Evolutionary conservation across 2,888 invertebrate species (phyloP), one percentile per base, ranked within the genome.

Genomic region (Metacarcinus magister): DNA sequence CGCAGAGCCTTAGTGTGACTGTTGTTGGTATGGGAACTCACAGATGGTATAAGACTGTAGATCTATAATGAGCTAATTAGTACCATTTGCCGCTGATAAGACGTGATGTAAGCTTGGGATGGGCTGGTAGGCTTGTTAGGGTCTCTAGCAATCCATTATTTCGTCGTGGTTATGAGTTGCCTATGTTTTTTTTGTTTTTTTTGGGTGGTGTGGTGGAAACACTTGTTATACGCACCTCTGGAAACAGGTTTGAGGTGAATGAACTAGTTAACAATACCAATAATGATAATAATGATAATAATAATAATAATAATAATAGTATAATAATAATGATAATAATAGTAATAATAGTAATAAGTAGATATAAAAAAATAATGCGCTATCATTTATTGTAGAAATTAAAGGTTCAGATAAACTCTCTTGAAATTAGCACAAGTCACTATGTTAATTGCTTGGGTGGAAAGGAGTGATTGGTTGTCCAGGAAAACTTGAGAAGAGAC

Each of bases 381-480:
- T 87, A 39, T 39, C 39, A 39, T 39, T 87, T 39, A 39, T 87
- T 87, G 87, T 32, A 32, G 3, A 39, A 32, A 87, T 39, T 32
- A 13, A 10, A 87, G 32, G 39, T 23, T 32, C 87, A 32, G 16
- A 87, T 32, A 32, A 39, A 39, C 32, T 7, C 39, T 39, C 32
- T 87, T 39, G 13, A 87, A 32, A 87, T 87, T 87, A 32, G 39
- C 87, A 87, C 87, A 44, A 91, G 28, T 48, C 46, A 91, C 28
- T 46, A 91, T 46, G 91, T 44, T 46, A 91, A 91, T 91, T 44
- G 91, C 19, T 43, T 43, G 90, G 44, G 43, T 44, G 39, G 90
- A 90, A 19, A 90, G n/a, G 19, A 90, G 90, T 90, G 90, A 90
- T 90, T 90, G 90, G 90, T 46, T n/a, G 48, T 46, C 13, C 91